Conservation (phyloP, 1,140 invertebrate genomes). For the Phthorimaea operculella region DNA sequence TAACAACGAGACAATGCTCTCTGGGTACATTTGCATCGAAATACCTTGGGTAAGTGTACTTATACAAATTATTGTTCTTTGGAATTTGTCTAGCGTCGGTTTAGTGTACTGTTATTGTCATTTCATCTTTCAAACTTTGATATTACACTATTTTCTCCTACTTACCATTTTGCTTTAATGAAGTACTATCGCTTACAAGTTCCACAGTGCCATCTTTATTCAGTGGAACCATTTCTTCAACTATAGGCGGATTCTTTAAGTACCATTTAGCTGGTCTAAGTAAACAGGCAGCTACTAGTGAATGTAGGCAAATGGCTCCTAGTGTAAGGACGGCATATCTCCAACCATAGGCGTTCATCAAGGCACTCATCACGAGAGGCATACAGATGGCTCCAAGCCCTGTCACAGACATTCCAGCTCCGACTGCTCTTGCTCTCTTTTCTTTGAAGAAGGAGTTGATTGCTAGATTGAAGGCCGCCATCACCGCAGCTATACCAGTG, state of each 20-base stretch:
- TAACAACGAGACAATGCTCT: too few species aligned
- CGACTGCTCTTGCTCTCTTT: slow-evolving; percentile 64
- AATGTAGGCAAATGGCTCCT: slow-evolving; percentile 68
- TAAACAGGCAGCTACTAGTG: slow-evolving; percentile 65
- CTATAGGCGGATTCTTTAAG: slow-evolving; percentile 46
- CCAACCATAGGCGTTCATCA: slow-evolving; percentile 64
- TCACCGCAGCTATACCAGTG: slow-evolving; percentile 57
- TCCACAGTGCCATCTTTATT: slow-evolving; percentile 33
- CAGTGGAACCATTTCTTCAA: slow-evolving; percentile 44
- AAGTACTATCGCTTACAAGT: slow-evolving; percentile 34
- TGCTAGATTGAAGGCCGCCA: slow-evolving; percentile 63
- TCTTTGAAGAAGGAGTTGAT: slow-evolving; percentile 69
- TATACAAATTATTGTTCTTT: too few species aligned
- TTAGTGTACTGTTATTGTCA: too few species aligned
- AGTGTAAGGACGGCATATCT: slow-evolving; percentile 68
- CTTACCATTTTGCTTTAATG: slow-evolving; percentile 36
- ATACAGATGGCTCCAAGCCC: slow-evolving; percentile 66
- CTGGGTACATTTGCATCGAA: too few species aligned
- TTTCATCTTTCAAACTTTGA: too few species aligned
- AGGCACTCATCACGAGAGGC: slow-evolving; percentile 59
- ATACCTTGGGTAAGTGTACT: too few species aligned
- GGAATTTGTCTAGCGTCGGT: too few species aligned
- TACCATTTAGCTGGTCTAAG: slow-evolving; percentile 72
- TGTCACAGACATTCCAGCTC: slow-evolving; percentile 67
- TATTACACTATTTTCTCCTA: too few species aligned